Percentiles rank a stretch among this genome's conserved stretches.
phyloP scores from a whole-genome alignment of 2,888 invertebrate genomes.

The Tenthredo scrophulariae region DNA sequence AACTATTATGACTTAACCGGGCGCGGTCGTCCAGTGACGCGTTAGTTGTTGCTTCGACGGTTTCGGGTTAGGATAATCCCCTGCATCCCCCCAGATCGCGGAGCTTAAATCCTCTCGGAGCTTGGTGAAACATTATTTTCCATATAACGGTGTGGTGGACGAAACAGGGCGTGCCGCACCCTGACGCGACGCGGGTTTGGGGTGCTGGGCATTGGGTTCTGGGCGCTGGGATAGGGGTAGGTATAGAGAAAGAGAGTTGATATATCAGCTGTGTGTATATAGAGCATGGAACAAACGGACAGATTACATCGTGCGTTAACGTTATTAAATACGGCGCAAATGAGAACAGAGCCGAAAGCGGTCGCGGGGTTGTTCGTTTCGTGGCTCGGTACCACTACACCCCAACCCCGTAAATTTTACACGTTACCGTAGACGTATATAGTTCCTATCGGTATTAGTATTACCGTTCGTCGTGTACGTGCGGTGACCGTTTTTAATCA shows the following conservation, averaged over 20 bases:
- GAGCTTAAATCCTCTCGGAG: slow-evolving; percentile 64
- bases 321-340: slow-evolving; percentile 64
- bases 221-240: neutral
- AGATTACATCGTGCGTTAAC: slow-evolving; percentile 63
- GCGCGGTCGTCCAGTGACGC: slow-evolving; percentile 16
- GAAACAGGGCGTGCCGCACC: slow-evolving; percentile 2
- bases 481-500: slow-evolving; percentile 71
- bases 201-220: neutral
- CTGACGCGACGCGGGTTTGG: neutral
- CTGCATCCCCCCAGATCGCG: slow-evolving; percentile 29
- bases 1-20: slow-evolving; percentile 3
- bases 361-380: slow-evolving; percentile 54
- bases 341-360: slow-evolving; percentile 58
- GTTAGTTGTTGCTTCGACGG: slow-evolving; percentile 63
- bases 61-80: slow-evolving; percentile 71
- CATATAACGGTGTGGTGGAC: slow-evolving; percentile 11
- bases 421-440: neutral
- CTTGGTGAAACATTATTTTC: slow-evolving; percentile 32
- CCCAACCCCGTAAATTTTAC: no score
- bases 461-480: slow-evolving; percentile 22
- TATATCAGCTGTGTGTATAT: neutral
- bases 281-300: slow-evolving; percentile 52
- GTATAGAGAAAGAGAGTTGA: slow-evolving; percentile 12
- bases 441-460: neutral
- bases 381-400: neutral